Percentiles rank a stretch among this genome's conserved stretches.
Evolutionary conservation across 2,113 vertebrate genomes (phyloP).

Genomic region (Acanthisitta chloris): DNA sequence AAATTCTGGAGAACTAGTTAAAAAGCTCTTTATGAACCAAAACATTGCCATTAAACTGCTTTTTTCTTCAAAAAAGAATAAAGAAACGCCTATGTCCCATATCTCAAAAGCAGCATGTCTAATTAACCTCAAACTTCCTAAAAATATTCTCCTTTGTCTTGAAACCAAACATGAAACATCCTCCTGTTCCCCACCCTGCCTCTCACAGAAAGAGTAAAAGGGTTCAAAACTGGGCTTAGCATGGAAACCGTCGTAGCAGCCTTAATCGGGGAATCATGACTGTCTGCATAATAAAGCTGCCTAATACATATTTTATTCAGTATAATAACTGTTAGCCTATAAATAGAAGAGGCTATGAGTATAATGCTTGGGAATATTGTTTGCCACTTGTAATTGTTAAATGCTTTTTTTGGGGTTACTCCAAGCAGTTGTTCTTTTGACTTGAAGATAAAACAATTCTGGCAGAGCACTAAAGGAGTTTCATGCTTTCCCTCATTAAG

Average conservation of each 20-base stretch:
- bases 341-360: constrained; percentile 60
- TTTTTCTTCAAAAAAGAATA: constrained; percentile 4
- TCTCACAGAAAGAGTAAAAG: constrained; percentile 8
- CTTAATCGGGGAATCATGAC: background rate
- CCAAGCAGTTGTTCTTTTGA: constrained; percentile 77
- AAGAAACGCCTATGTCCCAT: background rate
- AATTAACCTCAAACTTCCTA: constrained; percentile 67
- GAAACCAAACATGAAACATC: constrained; percentile 64
- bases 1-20: constrained; percentile 17
- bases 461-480: constrained; percentile 76
- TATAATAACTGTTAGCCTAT: constrained; percentile 59
- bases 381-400: constrained; percentile 68
- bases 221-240: background rate
- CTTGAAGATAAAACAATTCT: constrained; percentile 78
- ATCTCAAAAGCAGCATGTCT: constrained; percentile 51
- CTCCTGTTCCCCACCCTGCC: constrained; percentile 33
- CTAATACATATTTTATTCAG: constrained; percentile 51
- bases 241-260: background rate
- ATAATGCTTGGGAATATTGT: constrained; percentile 70
- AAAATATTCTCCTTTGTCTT: constrained; percentile 63
- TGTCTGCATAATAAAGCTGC: constrained; percentile 26
- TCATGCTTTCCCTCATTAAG: constrained; percentile 74
- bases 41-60: background rate
- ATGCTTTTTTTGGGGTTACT: constrained; percentile 75
- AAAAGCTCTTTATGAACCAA: background rate